Evolutionary conservation across 2,888 invertebrate species (phyloP).

Genomic region (Scaptomyza parva): DNA sequence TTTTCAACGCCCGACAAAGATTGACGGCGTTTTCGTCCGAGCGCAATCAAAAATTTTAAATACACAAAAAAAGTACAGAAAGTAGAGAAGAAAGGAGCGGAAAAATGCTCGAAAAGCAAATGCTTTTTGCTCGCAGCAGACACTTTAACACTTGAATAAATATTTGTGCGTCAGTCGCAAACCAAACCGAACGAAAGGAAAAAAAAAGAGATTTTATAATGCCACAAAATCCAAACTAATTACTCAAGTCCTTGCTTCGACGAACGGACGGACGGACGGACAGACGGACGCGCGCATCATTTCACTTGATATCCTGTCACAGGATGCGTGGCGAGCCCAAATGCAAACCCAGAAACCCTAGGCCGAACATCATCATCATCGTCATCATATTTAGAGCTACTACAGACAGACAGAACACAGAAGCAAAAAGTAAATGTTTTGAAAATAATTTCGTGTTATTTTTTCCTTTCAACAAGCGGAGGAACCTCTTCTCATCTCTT

Average conservation of each 20-base stretch:
- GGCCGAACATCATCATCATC: constrained; percentile 57
- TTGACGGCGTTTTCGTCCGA: constrained; percentile 70
- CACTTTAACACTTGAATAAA: constrained; percentile 83
- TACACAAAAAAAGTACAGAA: constrained; percentile 51
- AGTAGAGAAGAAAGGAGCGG: constrained; percentile 14
- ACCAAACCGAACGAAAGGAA: too few species aligned
- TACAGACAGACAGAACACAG: constrained; percentile 22
- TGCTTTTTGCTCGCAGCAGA: constrained; percentile 61
- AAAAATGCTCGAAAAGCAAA: constrained; percentile 54
- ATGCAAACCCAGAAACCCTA: constrained; percentile 5
- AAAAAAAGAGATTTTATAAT: constrained; percentile 72
- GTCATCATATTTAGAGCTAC: constrained; percentile 36
- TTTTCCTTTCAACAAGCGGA: constrained; percentile 43
- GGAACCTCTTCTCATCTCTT: constrained; percentile 16
- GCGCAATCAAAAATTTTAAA: constrained; percentile 73
- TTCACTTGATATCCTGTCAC: constrained; percentile 80
- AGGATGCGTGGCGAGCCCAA: constrained; percentile 54
- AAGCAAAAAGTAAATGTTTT: constrained; percentile 78
- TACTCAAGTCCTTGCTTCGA: constrained; percentile 68
- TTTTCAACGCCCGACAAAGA: constrained; percentile 80
- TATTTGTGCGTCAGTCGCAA: constrained; percentile 67
- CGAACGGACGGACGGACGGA: constrained; percentile 53
- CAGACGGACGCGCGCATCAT: constrained; percentile 68
- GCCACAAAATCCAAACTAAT: constrained; percentile 83
- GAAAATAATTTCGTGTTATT: constrained; percentile 77